phyloP scores from a whole-genome alignment of 1,140 invertebrate species.

The Zaprionus lachaisei region DNA sequence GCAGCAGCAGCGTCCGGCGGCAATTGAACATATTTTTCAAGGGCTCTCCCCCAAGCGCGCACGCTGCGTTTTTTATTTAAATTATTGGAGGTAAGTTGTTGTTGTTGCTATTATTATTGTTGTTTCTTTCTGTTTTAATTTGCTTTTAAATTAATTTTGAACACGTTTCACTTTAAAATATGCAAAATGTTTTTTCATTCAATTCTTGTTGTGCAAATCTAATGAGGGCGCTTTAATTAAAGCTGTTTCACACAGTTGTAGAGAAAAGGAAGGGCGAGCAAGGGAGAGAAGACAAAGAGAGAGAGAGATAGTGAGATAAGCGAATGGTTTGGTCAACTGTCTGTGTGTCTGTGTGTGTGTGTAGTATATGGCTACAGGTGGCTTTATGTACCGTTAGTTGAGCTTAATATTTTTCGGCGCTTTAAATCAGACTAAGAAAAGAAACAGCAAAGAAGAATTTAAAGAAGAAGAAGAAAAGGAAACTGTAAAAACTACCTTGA shows the following conservation, averaged over 20 bases:
- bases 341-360: conserved; percentile 2
- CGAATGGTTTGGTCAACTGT: conserved; percentile 5
- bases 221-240: conserved; percentile 45
- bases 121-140: conserved; percentile 36
- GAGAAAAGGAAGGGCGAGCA: neutral
- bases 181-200: conserved; percentile 24
- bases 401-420: conserved; percentile 28
- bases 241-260: conserved; percentile 18
- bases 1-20: conserved; percentile 16
- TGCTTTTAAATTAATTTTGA: conserved; percentile 43
- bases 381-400: conserved; percentile 37
- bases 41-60: conserved; percentile 37
- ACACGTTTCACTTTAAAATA: conserved; percentile 42
- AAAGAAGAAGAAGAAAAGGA: neutral
- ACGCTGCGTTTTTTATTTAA: conserved; percentile 45
- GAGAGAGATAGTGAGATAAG: conserved; percentile 4
- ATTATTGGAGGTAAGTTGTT: conserved; percentile 49
- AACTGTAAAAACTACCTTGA: conserved; percentile 18
- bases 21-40: conserved; percentile 48
- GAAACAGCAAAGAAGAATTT: neutral
- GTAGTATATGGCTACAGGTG: conserved; percentile 31
- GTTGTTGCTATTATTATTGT: conserved; percentile 2
- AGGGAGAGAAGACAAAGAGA: neutral
- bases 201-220: conserved; percentile 26
- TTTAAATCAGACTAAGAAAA: conserved; percentile 9